Evolutionary conservation across 2,888 invertebrate genomes (phyloP).

Genomic region (Falcaria lacertinaria): DNA sequence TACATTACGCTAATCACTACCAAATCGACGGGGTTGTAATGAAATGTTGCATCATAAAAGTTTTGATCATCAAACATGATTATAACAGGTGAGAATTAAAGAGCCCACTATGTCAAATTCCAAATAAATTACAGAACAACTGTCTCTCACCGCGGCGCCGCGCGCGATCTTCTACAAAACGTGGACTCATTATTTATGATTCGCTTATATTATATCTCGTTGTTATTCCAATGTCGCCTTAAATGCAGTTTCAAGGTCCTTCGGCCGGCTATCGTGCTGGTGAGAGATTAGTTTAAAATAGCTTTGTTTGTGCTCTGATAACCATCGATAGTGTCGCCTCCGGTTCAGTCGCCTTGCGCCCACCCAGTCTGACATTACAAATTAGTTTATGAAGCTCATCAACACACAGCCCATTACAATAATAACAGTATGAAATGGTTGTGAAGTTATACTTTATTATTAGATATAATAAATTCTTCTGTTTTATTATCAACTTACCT

Average conservation of each 20-base stretch:
- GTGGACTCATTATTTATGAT: conserved; percentile 44
- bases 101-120: conserved; percentile 20
- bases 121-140: conserved; percentile 20
- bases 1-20: no score
- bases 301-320: conserved; percentile 48
- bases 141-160: conserved; percentile 7
- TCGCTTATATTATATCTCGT: conserved; percentile 36
- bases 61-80: not conserved
- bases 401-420: no score
- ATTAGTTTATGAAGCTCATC: no score
- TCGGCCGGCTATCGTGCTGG: conserved; percentile 33
- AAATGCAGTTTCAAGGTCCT: conserved; percentile 59
- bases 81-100: conserved; percentile 24
- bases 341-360: conserved; percentile 5
- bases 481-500: no score
- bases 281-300: conserved; percentile 48
- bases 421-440: no score
- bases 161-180: conserved; percentile 14
- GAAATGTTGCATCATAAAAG: no score
- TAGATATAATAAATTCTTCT: no score
- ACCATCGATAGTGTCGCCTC: conserved; percentile 34
- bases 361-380: no score
- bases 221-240: conserved; percentile 57
- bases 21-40: no score
- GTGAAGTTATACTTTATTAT: no score